Base-by-base conservation (phyloP, 2,888 invertebrate genomes). In the Tenthredo scrophulariae region DNA sequence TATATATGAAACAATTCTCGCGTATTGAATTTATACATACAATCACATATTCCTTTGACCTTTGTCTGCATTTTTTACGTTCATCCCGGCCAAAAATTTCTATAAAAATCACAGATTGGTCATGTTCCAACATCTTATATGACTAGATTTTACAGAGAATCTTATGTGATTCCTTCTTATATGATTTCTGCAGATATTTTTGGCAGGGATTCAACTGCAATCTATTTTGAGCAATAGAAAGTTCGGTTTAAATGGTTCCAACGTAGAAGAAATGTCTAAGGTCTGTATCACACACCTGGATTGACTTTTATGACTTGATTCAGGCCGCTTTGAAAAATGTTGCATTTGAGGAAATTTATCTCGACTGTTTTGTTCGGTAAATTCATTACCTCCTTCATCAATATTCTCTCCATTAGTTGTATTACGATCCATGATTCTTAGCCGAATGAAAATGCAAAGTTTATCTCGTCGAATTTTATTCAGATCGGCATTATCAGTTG, bases 241-340 rank as follows among this genome's bases (percentile, higher is more conserved):
- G 29, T 46, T 77, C 7, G 18, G 29, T 50, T 29, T 2, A n/a
- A 54, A 77, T 50, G 50, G 29, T 29, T 29, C 1, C 15, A 46
- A 50, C 10, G 40, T 50, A 50, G 15, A 18, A 22, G 43, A 22
- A 33, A 72, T 72, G 26, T 77, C n/a, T 18, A 54, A 54, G n/a
- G 22, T 80, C 37, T 62, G 5, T 62, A 50, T 22, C 5, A 62
- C 33, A 10, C 62, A 80, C 80, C 80, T 80, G 18, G 80, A 80
- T 62, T 62, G 80, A 37, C 62, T 80, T 80, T 80, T 80, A 5
- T 40, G 62, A 62, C 80, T 80, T 62, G 62, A 80, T 58, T 58
- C 80, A 22, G 80, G 15, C 22, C 80, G 58, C 26, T 62, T 80
- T 62, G 80, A 37, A 13, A 62, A 9, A 40, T 37, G n/a, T 62